A percentile compares a stretch with the other conserved stretches of the same genome.
phyloP scores from a whole-genome alignment of 2,797 vertebrate genomes.

The Lateolabrax maculatus region DNA sequence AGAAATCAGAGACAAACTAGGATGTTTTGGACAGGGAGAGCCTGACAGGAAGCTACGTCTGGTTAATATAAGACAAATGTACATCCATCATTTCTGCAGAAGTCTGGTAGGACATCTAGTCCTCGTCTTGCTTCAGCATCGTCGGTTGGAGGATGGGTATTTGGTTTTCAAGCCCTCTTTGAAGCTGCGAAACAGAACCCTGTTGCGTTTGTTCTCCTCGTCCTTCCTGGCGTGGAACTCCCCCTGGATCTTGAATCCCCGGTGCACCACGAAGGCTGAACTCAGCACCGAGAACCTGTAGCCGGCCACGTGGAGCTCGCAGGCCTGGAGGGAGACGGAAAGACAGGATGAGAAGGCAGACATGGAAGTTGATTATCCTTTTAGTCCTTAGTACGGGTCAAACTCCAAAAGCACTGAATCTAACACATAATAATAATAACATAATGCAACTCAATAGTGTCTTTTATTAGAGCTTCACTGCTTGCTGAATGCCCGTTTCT shows the following conservation, averaged over 20 bases:
- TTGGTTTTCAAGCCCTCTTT: conserved; percentile 93
- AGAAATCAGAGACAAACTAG: conserved; percentile 11
- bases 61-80: conserved; percentile 15
- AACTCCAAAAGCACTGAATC: background rate
- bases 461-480: background rate
- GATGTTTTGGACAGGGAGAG: background rate
- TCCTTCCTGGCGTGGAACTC: conserved; percentile 92
- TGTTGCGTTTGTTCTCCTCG: conserved; percentile 91
- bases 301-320: conserved; percentile 92
- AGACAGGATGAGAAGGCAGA: background rate
- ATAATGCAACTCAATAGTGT: background rate
- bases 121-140: conserved; percentile 83
- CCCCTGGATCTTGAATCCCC: conserved; percentile 91
- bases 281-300: conserved; percentile 91
- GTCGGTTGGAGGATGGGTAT: conserved; percentile 88
- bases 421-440: background rate
- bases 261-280: conserved; percentile 91
- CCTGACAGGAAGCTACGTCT: conserved; percentile 19
- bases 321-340: conserved; percentile 82
- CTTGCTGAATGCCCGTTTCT: too few species aligned
- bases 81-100: background rate
- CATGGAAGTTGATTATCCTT: background rate
- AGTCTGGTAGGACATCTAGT: background rate
- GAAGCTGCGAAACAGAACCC: conserved; percentile 91
- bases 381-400: background rate